phyloP scores from a whole-genome alignment of 1,140 invertebrate genomes.

The Marisa cornuarietis region DNA sequence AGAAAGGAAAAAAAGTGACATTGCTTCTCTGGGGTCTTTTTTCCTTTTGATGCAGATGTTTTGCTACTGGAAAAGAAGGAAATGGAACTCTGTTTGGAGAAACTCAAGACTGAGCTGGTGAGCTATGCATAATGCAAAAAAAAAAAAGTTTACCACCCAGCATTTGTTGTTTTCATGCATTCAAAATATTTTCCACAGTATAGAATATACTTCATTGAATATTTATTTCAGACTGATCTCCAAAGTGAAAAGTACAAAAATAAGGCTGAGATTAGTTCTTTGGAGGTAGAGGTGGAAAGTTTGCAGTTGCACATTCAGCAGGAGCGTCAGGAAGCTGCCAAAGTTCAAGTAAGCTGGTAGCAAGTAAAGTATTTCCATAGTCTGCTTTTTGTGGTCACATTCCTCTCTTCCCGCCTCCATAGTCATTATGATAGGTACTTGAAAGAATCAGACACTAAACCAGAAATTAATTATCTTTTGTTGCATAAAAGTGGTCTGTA shows the following conservation, averaged over 20 bases:
- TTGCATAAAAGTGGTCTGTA: too few relatives aligned
- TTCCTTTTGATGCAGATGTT: slow-evolving; percentile 18
- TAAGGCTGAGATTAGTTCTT: slow-evolving; percentile 19
- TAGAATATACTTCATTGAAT: background rate
- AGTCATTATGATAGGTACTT: too few relatives aligned
- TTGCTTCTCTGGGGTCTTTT: background rate
- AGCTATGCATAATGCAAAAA: background rate
- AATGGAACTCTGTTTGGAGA: slow-evolving; percentile 18
- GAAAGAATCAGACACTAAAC: too few relatives aligned
- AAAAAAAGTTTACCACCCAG: too few relatives aligned
- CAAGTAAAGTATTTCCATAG: too few relatives aligned
- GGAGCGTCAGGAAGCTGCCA: slow-evolving; percentile 12
- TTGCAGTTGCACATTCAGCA: slow-evolving; percentile 7
- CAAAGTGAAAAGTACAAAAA: slow-evolving; percentile 19
- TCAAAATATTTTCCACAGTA: too few relatives aligned
- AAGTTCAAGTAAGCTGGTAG: background rate
- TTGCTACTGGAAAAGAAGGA: slow-evolving; percentile 27
- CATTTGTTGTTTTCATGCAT: too few relatives aligned
- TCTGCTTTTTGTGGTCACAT: too few relatives aligned
- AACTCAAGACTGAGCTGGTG: slow-evolving; percentile 17
- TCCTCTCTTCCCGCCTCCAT: too few relatives aligned
- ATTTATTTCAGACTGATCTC: slow-evolving; percentile 3
- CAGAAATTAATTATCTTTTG: too few relatives aligned
- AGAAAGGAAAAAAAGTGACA: too few relatives aligned
- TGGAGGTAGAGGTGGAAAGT: slow-evolving; percentile 20